Percentiles rank a stretch among this genome's conserved stretches.
phyloP scores from a whole-genome alignment of 2,113 vertebrate species.

The Saccopteryx bilineata region DNA sequence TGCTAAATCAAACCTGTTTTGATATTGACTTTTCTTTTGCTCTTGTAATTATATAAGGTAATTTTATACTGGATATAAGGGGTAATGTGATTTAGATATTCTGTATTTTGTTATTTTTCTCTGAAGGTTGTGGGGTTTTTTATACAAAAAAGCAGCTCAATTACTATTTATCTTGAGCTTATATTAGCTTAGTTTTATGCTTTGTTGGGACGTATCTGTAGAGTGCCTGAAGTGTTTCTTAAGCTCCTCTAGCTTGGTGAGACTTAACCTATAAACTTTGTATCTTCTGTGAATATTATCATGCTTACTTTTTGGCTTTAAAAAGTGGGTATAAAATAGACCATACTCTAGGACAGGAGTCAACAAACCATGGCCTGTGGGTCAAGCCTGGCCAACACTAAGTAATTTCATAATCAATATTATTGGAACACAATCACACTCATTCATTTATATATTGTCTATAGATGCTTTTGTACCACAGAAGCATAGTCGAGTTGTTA shows the following conservation, averaged over 20 bases:
- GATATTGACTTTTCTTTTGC: not conserved
- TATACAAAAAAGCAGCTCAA: not conserved
- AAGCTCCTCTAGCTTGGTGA: not conserved
- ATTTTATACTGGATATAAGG: not conserved
- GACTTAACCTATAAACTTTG: not conserved
- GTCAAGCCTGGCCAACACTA: slow-evolving; percentile 17
- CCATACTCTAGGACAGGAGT: not conserved
- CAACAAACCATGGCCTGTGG: slow-evolving; percentile 20
- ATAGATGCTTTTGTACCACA: slow-evolving; percentile 21
- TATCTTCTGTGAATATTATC: not conserved
- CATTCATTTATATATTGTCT: slow-evolving; percentile 27
- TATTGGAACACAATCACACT: not conserved
- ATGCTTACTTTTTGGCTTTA: slow-evolving; percentile 41
- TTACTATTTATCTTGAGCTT: not conserved
- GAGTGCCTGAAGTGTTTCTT: not conserved
- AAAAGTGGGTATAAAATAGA: not conserved
- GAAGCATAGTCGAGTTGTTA: not conserved
- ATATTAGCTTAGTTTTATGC: not conserved
- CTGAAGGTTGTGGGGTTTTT: not conserved
- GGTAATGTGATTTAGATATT: not conserved
- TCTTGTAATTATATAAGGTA: not conserved
- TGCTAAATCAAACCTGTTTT: not conserved
- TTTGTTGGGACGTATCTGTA: not conserved
- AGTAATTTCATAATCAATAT: slow-evolving; percentile 46
- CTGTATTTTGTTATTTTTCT: not conserved